phyloP scores from a whole-genome alignment of 2,888 invertebrate species.

The Villa cingulata region DNA sequence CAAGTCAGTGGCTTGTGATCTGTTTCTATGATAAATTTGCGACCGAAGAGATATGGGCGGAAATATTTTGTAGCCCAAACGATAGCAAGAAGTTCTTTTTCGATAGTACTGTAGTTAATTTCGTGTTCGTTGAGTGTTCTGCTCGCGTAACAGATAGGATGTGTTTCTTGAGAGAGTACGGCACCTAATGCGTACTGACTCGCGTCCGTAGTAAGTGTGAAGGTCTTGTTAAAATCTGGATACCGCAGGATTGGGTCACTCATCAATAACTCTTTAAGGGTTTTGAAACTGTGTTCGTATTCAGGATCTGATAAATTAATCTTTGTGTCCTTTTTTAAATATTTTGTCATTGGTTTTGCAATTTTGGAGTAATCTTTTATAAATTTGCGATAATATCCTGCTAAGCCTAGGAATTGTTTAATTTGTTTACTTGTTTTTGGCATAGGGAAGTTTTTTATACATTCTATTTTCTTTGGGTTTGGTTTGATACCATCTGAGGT shows the following conservation, averaged over 20 bases:
- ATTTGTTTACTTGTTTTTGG: neutral
- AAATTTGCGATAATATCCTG: slow-evolving; percentile 9
- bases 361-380: slow-evolving; percentile 1
- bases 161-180: slow-evolving; percentile 19
- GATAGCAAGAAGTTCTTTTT: too few species aligned
- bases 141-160: slow-evolving; percentile 20
- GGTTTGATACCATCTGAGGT: slow-evolving; percentile 1
- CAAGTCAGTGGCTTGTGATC: neutral
- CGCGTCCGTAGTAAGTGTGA: too few species aligned
- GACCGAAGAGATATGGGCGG: too few species aligned
- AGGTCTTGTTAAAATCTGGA: too few species aligned
- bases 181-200: too few species aligned
- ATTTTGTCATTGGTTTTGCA: slow-evolving; percentile 1
- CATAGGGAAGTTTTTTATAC: neutral
- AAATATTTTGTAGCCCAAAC: too few species aligned
- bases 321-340: neutral
- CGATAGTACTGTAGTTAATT: slow-evolving; percentile 15
- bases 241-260: too few species aligned
- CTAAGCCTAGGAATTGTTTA: slow-evolving; percentile 6
- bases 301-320: neutral
- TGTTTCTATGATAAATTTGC: too few species aligned
- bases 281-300: slow-evolving; percentile 6
- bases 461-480: slow-evolving; percentile 4
- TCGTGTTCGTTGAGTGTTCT: too few species aligned
- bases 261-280: slow-evolving; percentile 7